Conservation (phyloP, 2,113 vertebrate species). For the Albula glossodonta region DNA sequence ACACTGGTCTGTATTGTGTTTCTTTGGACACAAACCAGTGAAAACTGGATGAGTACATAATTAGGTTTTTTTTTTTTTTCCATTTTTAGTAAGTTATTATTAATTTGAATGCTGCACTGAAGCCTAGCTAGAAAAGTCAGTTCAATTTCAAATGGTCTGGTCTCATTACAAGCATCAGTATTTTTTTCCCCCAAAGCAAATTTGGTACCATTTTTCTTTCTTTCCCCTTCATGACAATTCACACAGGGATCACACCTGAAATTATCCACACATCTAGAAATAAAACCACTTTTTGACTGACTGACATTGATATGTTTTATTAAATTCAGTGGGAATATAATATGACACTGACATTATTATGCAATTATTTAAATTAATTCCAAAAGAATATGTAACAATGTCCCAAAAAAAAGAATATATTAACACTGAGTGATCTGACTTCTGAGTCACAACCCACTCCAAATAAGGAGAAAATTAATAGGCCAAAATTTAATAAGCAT, state of each 20-base stretch:
- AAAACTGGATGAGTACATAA: not conserved
- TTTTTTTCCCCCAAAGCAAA: not conserved
- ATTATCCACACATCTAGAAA: not conserved
- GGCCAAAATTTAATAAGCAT: not conserved
- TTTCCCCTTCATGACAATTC: no score
- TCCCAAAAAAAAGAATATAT: conserved; percentile 18
- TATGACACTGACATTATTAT: conserved; percentile 29
- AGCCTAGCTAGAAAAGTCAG: not conserved
- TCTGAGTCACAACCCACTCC: not conserved
- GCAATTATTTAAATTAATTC: conserved; percentile 28
- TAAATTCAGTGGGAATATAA: conserved; percentile 30
- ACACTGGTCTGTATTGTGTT: not conserved
- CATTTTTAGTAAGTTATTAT: no score
- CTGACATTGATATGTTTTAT: conserved; percentile 18
- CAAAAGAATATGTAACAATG: conserved; percentile 22
- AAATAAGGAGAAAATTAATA: not conserved
- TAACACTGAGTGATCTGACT: conserved; percentile 38
- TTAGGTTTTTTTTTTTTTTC: not conserved
- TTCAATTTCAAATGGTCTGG: no score
- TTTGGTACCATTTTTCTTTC: not conserved
- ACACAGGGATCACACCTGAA: not conserved
- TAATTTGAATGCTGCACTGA: not conserved
- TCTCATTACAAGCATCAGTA: no score
- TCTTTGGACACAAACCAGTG: not conserved
- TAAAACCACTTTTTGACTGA: not conserved